These are phyloP conservation scores for Anolis sagrei DNA, from an alignment of 2,113 vertebrate genomes.

Conservation along the genomic window DNA sequence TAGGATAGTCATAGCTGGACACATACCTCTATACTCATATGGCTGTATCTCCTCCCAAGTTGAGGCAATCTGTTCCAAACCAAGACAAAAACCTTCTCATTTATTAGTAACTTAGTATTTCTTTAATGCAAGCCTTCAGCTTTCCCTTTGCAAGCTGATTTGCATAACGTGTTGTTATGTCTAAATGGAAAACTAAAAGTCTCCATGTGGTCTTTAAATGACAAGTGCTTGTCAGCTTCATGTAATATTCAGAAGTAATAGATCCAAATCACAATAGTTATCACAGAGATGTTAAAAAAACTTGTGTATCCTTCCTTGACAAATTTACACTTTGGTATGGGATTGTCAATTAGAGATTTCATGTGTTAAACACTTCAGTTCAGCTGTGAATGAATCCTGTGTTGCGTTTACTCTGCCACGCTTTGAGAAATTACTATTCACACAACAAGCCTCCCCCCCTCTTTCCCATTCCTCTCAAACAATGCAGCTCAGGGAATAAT, in stretches of 20 bases:
- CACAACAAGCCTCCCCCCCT: conserved; percentile 29
- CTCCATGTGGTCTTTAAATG: conserved; percentile 87
- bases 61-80: conserved; percentile 79
- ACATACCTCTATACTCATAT: conserved; percentile 49
- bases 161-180: conserved; percentile 90
- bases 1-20: conserved; percentile 31
- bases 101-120: conserved; percentile 85
- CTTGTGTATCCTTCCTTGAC: conserved; percentile 79
- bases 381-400: conserved; percentile 79
- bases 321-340: conserved; percentile 79
- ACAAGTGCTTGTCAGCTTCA: conserved; percentile 87
- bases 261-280: conserved; percentile 82
- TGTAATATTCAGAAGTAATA: conserved; percentile 86
- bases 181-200: conserved; percentile 87
- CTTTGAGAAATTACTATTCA: conserved; percentile 74
- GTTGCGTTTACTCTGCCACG: conserved; percentile 69
- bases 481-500: conserved; percentile 66
- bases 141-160: conserved; percentile 83
- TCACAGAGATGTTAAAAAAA: conserved; percentile 73
- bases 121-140: conserved; percentile 82
- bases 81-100: conserved; percentile 71
- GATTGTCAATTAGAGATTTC: conserved; percentile 80
- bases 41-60: conserved; percentile 76
- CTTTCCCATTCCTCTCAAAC: conserved; percentile 51
- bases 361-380: conserved; percentile 79